Conservation (phyloP, 2,113 vertebrate species). For the Butorides virescens region DNA sequence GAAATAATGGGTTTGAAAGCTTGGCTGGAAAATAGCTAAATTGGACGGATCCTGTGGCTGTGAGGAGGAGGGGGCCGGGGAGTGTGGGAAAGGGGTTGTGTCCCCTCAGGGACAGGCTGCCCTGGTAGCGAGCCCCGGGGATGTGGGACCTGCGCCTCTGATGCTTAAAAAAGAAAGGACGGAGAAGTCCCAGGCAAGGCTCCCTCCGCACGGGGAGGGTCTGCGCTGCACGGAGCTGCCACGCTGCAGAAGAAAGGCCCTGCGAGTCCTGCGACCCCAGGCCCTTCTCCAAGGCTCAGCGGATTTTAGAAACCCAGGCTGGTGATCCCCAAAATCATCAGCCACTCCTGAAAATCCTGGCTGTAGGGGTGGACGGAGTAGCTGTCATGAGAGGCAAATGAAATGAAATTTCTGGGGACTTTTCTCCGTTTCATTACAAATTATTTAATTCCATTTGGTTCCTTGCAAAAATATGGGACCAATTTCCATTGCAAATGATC, state of each 20-base stretch:
- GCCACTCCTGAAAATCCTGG: not conserved
- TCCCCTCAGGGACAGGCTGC: not conserved
- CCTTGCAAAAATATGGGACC: not conserved
- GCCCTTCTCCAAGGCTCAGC: not conserved
- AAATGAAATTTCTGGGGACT: not conserved
- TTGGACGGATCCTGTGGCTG: not conserved
- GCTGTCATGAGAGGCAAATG: not conserved
- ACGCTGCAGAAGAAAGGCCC: fast-evolving
- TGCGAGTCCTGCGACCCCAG: not conserved
- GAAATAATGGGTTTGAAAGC: not conserved
- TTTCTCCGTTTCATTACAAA: not conserved
- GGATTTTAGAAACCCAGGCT: not conserved
- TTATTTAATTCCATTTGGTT: not conserved
- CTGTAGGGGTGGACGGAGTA: not conserved
- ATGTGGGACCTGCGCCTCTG: not conserved
- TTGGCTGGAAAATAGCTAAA: not conserved
- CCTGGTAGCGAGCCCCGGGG: fast-evolving
- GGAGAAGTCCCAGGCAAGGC: not conserved
- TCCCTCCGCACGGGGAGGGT: fast-evolving
- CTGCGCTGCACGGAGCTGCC: fast-evolving
- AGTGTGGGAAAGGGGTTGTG: not conserved
- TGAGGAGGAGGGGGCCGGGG: not conserved
- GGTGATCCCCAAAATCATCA: not conserved
- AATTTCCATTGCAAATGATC: constrained; percentile 30
- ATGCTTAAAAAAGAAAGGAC: not conserved